Base-by-base conservation (phyloP, 2,113 vertebrate species). In the Cyprinodon brontotheroides region DNA sequence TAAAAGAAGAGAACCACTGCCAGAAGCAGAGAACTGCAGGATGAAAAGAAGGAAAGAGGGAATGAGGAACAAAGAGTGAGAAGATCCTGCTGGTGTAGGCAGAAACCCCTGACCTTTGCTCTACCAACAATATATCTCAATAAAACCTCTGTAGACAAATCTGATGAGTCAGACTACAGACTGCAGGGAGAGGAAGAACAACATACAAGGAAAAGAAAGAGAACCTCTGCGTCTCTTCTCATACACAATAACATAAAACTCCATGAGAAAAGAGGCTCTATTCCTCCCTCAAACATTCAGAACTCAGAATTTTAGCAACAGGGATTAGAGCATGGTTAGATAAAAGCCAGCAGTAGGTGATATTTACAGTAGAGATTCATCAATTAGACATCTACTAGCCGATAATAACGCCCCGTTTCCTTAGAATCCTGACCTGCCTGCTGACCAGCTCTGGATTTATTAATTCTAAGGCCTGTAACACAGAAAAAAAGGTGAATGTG, bases 71-170 rank as follows among this genome's bases (percentile, higher is more conserved):
- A 81, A 63, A 78, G 64, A 71, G 59, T 41, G 65, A 59, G 72
- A 43, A 74, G 81, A 85, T 90, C 72, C 81, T 89, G 92, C 92
- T 89, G 82, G 82, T 65, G 82, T 88, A 86, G 84, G 88, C 90
- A 93, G 77, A 91, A 91, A 87, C 75, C 86, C 79, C 88, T 90
- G 91, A 92, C 90, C 91, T 91, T 72, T 88, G 83, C 86, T 81
- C 91, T 85, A 84, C 78, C 79, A 87, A 90, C 90, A 89, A 88
- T 91, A 89, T 75, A 82, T 92, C 89, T 92, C 86, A 90, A 93
- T 92, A 90, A 57, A 92, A 91, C 76, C 79, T 79, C 77, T 65
- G 75, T 67, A 82, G 81, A 84, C 78, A 86, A 87, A 88, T 87
- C 43, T 91, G 90, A 91, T 91, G 91, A 92, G 88, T 92, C 91